These are phyloP conservation scores for Thermophis baileyi DNA, from an alignment of 2,113 vertebrate genomes.

Conservation along the genomic window DNA sequence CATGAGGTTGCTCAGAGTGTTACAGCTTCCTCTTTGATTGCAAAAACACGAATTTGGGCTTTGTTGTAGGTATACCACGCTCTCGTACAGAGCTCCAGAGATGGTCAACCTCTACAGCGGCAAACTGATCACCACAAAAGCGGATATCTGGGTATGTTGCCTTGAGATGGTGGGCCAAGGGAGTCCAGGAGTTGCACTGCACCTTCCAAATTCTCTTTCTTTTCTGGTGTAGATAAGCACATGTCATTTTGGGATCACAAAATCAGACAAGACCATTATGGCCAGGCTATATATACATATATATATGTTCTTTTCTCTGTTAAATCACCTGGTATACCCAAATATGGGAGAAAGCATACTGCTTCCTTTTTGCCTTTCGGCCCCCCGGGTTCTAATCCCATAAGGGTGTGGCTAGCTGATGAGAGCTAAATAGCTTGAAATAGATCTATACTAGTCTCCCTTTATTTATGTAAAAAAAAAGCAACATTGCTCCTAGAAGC, in stretches of 20 bases:
- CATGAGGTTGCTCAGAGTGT: background rate
- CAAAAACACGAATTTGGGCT: background rate
- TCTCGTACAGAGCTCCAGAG: conserved; percentile 97
- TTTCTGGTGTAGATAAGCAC: background rate
- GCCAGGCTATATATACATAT: background rate
- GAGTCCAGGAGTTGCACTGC: background rate
- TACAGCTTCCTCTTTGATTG: fast-evolving
- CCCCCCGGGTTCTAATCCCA: too few relatives aligned
- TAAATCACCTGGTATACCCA: too few relatives aligned
- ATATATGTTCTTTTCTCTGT: too few relatives aligned
- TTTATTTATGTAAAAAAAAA: too few relatives aligned
- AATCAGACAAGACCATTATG: background rate
- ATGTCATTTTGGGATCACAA: background rate
- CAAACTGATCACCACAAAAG: conserved; percentile 94
- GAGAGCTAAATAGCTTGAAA: too few relatives aligned
- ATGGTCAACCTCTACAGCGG: conserved; percentile 97
- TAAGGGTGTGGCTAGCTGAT: too few relatives aligned
- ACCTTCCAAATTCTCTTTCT: background rate
- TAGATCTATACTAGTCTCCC: too few relatives aligned
- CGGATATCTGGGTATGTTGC: conserved; percentile 92
- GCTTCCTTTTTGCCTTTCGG: too few relatives aligned
- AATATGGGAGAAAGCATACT: too few relatives aligned
- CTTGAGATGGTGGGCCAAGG: fast-evolving
- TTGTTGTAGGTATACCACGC: conserved; percentile 87
- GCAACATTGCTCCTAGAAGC: too few relatives aligned